Base-by-base conservation (phyloP, 2,113 vertebrate genomes). In the Eudyptes chrysolophus region DNA sequence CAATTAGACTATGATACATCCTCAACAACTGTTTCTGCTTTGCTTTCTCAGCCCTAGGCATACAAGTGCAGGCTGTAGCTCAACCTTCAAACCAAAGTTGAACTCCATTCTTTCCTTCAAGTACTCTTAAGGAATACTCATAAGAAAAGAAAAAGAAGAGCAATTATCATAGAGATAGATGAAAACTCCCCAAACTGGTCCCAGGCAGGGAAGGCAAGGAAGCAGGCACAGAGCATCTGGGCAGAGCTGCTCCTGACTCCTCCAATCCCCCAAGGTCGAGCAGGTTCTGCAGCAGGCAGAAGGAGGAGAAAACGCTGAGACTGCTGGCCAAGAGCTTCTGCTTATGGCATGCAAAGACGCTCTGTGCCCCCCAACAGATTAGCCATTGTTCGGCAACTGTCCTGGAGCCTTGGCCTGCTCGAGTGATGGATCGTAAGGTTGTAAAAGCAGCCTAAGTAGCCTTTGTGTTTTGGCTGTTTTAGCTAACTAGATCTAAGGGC, bases 201-300 rank as follows among this genome's bases (percentile, higher is more conserved):
- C 27, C 42, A 64, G 30, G 61, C 68, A 89, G 26, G 27, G 52
- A 60, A 78, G 40, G 25, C 52, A 68, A 54, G 17, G 48, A 89
- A 68, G 46, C n/a, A 68, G 54, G n/a, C 4, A 0, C 26, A 22
- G 42, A 71, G n/a, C n/a, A 62, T n/a, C 40, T n/a, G 30, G 13
- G 29, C 48, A 62, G 51, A 78, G 25, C 17, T 65, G 38, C 34
- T 52, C 38, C 52, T 7, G 11, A 68, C 27, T 72, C 27, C 24
- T 42, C 30, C 7, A 20, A 3, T 27, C 21, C 4, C 29, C 62
- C 9, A 26, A 55, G 17, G n/a, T 12, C 1, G 0, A 69, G 26
- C 22, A 54, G 15, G 27, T 36, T 70, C 22, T 16, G 48, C 17
- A 26, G 46, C 20, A 40, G 61, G 40, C 12, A 75, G 42, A 42